A percentile compares a stretch with the other conserved stretches of the same genome.
phyloP scores from a whole-genome alignment of 2,797 vertebrate species.

The Bovichtus diacanthus region DNA sequence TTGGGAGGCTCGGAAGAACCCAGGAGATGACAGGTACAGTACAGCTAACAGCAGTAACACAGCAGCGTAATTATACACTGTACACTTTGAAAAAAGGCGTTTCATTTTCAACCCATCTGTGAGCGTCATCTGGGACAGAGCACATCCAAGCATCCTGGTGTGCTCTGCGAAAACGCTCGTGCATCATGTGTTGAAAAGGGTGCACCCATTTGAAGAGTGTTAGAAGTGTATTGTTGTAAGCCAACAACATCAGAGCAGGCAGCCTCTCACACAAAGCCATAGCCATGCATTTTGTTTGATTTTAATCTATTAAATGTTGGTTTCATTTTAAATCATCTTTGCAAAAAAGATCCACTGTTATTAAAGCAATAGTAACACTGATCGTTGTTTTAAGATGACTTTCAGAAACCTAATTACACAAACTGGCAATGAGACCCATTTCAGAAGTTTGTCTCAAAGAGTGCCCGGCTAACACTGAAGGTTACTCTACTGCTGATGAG shows the following conservation, averaged over 20 bases:
- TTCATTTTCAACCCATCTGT: slow-evolving; percentile 64
- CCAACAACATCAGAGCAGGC: slow-evolving; percentile 69
- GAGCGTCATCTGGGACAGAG: slow-evolving; percentile 18
- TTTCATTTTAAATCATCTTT: slow-evolving; percentile 42
- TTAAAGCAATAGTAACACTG: neutral
- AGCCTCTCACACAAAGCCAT: slow-evolving; percentile 75
- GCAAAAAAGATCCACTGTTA: slow-evolving; percentile 37
- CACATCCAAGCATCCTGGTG: neutral
- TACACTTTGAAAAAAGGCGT: slow-evolving; percentile 57
- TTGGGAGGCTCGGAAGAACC: slow-evolving; percentile 85
- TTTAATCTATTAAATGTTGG: slow-evolving; percentile 16
- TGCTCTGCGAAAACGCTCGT: neutral
- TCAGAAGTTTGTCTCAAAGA: slow-evolving; percentile 50
- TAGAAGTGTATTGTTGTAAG: slow-evolving; percentile 41
- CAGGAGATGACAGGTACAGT: slow-evolving; percentile 83
- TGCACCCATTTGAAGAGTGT: slow-evolving; percentile 56
- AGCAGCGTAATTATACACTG: slow-evolving; percentile 68
- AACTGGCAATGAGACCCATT: slow-evolving; percentile 41
- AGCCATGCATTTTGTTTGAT: slow-evolving; percentile 79
- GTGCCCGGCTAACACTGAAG: neutral
- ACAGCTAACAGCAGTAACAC: slow-evolving; percentile 66
- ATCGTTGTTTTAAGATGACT: slow-evolving; percentile 56
- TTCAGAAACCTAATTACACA: slow-evolving; percentile 32
- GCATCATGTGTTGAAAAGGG: slow-evolving; percentile 61
- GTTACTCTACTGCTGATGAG: too few species aligned